Base-by-base conservation (phyloP, 2,797 vertebrate genomes). In the Gastrophryne carolinensis region DNA sequence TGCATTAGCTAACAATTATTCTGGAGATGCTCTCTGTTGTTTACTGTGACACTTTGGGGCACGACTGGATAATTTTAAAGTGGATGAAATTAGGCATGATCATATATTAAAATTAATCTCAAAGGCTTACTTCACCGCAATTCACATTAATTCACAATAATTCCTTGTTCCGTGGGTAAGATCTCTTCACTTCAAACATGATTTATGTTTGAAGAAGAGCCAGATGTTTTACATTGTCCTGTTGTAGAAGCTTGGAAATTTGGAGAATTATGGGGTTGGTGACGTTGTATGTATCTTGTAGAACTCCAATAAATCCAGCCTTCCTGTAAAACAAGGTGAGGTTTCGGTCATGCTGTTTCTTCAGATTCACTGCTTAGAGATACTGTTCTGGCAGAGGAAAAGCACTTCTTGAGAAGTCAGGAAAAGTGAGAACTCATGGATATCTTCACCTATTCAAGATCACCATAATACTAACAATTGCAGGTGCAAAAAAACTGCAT, bases 1-100 rank as follows among this genome's bases (percentile, higher is more conserved):
- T 61, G 19, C 23, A 75, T 68, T 69, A 69, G 44, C 32, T 44
- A 52, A 27, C 65, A 76, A 62, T 76, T 76, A 69, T 68, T 69
- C 44, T 37, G 11, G 52, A 56, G 73, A 70, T 70, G 30, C 21
- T 52, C 63, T 68, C 9, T 69, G 56, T 62, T 76, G 47, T 76
- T 62, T 63, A 70, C 32, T 41, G 35, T 70, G 57, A 44, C 47
- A 63, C 26, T 32, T 50, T 63, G 19, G 52, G 21, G 30, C 44
- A 34, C 23, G 41, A n/a, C 73, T 69, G 21, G 29, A 68, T 61
- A 62, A 32, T 58, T 29, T 27, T 75, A 26, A 53, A 75, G 56
- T 50, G 64, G 17, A 13, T 53, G 34, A 62, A 53, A 76, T 70
- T 76, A 63, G 47, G 23, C 49, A 68, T 62, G 56, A 76, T 76